Base-by-base conservation (phyloP, 2,888 invertebrate species). In the Tenthredo scrophulariae region DNA sequence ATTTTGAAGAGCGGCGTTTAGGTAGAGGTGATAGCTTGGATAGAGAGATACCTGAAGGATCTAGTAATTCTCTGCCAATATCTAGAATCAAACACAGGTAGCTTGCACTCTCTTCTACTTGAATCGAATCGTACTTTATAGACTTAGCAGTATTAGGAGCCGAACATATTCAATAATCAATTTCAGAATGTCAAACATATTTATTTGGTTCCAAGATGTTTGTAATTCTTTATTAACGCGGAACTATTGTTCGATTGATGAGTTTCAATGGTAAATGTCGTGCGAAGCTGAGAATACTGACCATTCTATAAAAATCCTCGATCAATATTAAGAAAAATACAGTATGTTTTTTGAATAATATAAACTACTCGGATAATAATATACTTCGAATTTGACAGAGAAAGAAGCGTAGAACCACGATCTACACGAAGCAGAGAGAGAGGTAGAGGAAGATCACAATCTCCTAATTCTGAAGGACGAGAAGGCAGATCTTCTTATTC, bases 401-500 rank as follows among this genome's bases (percentile, higher is more conserved):
- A 83, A 65, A 65, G 46, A 67, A 83, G 83, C 50, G n/a, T 67
- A 29, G 83, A 83, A 70, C n/a, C 83, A 46, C 67, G 83, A 46
- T 46, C 29, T 26, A 50, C 50, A 29, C 26, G 67, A 10, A 50
- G 86, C 84, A 86, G 87, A 46, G 84, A 77, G 40, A 85, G 91
- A 91, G 89, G 91, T 0, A 90, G 89, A 74, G 90, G 89, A n/a
- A 88, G 91, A 54, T 54, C 54, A 2, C 88, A 89, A 15, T 88
- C 91, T 13, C 88, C 90, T 7, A 90, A 90, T 40, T 84, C 87
- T 9, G 91, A 91, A 4, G 89, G 90, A 86, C 89, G 89, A 43
- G 86, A 86, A 15, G 77, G 87, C 46, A 86, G 89, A 72, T 91
- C 90, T 72, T 93, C 93, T 85, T 93, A 92, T 86, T 94, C 93